phyloP scores from a whole-genome alignment of 2,113 vertebrate species.

The Colinus virginianus region DNA sequence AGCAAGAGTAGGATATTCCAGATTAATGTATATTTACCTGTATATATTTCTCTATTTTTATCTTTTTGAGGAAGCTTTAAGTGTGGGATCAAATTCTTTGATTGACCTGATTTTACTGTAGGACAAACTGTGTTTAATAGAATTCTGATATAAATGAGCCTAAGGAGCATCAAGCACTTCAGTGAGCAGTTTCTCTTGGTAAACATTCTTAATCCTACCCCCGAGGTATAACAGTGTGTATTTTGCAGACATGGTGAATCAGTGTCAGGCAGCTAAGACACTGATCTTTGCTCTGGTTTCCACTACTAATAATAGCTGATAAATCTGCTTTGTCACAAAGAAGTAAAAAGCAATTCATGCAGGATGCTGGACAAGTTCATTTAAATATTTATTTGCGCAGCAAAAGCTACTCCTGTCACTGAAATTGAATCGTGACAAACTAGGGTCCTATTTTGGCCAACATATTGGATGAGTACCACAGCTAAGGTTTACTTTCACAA shows the following conservation, averaged over 20 bases:
- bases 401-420: background rate
- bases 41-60: background rate
- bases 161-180: background rate
- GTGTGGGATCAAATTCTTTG: background rate
- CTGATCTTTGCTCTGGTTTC: background rate
- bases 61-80: background rate
- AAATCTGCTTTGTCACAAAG: slow-evolving; percentile 6
- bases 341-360: background rate
- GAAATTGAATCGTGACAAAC: background rate
- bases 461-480: background rate
- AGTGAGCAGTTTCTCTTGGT: background rate
- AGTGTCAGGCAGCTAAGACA: background rate
- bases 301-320: background rate
- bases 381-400: slow-evolving; percentile 27
- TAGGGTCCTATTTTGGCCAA: background rate
- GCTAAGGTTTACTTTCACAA: background rate
- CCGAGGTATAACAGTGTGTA: background rate
- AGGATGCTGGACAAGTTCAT: background rate
- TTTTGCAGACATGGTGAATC: slow-evolving; percentile 7
- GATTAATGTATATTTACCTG: background rate
- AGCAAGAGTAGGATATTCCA: background rate
- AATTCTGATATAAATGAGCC: background rate
- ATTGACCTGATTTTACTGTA: background rate
- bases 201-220: slow-evolving; percentile 13
- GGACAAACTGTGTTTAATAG: background rate